Evolutionary conservation across 2,797 vertebrate species (phyloP).

Genomic region (Phalanger gymnotis): DNA sequence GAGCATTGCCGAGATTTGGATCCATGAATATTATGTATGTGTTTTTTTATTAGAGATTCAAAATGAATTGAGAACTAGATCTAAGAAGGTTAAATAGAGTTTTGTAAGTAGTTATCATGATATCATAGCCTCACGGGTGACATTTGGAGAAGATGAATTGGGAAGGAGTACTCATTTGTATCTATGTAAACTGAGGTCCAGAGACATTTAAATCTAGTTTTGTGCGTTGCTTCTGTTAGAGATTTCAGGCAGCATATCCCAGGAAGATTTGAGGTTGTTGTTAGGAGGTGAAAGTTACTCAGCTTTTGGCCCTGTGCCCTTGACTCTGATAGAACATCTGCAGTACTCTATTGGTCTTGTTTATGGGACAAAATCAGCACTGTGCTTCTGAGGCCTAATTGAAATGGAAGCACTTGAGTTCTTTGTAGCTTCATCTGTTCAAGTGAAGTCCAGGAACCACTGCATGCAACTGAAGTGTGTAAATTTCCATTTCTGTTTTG

Average conservation of each 20-base stretch:
- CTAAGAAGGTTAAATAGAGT: slow-evolving; percentile 21
- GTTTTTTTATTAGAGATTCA: slow-evolving; percentile 5
- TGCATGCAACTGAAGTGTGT: slow-evolving; percentile 10
- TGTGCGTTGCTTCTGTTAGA: background rate
- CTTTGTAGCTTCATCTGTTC: slow-evolving; percentile 27
- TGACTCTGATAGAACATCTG: background rate
- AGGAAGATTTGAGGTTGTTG: background rate
- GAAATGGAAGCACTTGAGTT: background rate
- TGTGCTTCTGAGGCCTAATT: background rate
- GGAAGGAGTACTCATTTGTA: slow-evolving; percentile 27
- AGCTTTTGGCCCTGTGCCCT: background rate
- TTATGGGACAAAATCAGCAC: background rate
- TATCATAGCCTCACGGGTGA: background rate
- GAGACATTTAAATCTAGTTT: background rate
- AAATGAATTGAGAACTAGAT: slow-evolving; percentile 30
- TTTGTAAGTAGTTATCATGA: slow-evolving; percentile 25
- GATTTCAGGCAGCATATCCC: background rate
- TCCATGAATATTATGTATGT: background rate
- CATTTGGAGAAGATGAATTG: slow-evolving; percentile 42
- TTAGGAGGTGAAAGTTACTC: background rate
- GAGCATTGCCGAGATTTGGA: background rate
- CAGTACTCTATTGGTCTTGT: background rate
- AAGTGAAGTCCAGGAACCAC: background rate
- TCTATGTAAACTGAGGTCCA: slow-evolving; percentile 15
- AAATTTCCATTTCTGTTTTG: slow-evolving; percentile 7